Base-by-base conservation (phyloP, 2,888 invertebrate species). In the Phragmatobia fuliginosa region DNA sequence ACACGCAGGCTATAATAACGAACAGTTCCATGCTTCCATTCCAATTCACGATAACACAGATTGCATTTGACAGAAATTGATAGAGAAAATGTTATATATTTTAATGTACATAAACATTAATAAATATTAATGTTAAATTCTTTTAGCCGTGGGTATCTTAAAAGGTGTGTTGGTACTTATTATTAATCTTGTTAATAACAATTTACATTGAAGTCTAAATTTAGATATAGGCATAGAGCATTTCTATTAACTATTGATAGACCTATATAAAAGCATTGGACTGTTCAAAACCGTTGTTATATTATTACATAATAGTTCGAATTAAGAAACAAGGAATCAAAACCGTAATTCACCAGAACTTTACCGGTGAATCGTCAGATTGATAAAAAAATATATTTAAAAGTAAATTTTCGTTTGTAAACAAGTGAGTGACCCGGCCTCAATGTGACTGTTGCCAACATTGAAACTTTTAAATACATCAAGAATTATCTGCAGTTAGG, bases 401-500 rank as follows among this genome's bases (percentile, higher is more conserved):
- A 14, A 6, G 25, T 16, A 56, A 28, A 28, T 11, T 31, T 32
- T 31, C 31, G 6, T 21, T 58, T 62, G 56, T 70, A 62, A 62
- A 64, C 67, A 68, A 68, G 67, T 67, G 60, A 68, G 28, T 67
- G 68, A 65, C 62, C 67, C 18, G 28, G 25, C 58, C 49, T 60
- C 45, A 63, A 67, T 59, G 66, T 52, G 63, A 71, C 59, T 60
- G 62, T 18, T 63, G 36, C 33, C 52, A 67, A 61, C 64, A 71
- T 64, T 67, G 49, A 60, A 63, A 64, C 69, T 74, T 33, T 67
- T 11, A 41, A 72, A 78, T 71, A 70, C 65, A 77, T 74, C 67
- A 67, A 25, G 62, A 33, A 62, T 71, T 74, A 78, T 75, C 66
- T 71, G 62, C 61, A 68, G 62, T 71, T 62, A 71, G 52, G 41